Evolutionary conservation across 2,797 vertebrate species (phyloP).

Genomic region (Hydrolagus colliei): DNA sequence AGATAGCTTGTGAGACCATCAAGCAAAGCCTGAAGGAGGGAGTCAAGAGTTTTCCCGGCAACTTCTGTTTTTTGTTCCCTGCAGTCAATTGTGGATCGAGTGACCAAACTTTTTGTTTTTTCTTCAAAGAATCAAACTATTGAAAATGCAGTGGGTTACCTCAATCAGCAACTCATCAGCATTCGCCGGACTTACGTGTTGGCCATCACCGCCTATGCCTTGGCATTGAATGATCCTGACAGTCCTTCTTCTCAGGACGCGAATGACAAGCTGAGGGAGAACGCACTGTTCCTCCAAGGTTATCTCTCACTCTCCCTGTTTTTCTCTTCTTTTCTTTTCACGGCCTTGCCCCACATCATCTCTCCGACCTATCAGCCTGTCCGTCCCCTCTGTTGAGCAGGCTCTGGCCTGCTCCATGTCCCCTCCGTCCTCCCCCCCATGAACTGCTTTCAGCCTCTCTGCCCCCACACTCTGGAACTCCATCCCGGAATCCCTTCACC

Average conservation of each 20-base stretch:
- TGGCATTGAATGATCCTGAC: conserved; percentile 40
- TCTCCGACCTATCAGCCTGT: neutral
- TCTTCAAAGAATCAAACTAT: conserved; percentile 42
- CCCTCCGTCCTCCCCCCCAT: too few species aligned
- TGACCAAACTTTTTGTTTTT: neutral
- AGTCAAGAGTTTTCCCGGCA: too few species aligned
- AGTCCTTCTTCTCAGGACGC: neutral
- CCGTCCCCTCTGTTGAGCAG: neutral
- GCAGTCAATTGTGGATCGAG: too few species aligned
- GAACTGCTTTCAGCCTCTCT: too few species aligned
- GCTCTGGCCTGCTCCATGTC: too few species aligned
- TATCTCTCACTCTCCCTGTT: neutral
- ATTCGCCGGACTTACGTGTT: conserved; percentile 46
- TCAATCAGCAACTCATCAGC: conserved; percentile 39
- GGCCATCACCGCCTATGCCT: conserved; percentile 51
- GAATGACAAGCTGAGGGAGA: neutral
- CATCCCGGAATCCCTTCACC: too few species aligned
- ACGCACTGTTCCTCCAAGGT: neutral
- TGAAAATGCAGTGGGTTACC: conserved; percentile 39
- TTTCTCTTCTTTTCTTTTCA: neutral
- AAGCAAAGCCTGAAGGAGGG: too few species aligned
- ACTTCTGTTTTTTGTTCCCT: too few species aligned
- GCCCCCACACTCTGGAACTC: too few species aligned
- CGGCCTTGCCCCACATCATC: neutral
- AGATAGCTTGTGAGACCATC: too few species aligned